Evolutionary conservation across 2,888 invertebrate genomes (phyloP).

Genomic region (Macrosoma leucophasiata): DNA sequence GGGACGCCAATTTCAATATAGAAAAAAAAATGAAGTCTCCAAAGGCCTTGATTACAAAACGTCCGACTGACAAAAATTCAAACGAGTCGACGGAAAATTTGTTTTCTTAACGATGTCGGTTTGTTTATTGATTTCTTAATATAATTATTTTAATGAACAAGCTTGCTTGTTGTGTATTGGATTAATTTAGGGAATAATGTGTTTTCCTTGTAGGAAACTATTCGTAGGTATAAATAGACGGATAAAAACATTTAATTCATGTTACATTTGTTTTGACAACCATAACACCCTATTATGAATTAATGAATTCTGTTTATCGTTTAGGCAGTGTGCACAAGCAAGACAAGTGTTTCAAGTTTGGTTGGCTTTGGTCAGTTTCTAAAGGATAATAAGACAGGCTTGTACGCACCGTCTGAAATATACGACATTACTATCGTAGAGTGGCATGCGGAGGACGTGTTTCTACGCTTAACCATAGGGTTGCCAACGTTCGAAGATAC

Average conservation of each 20-base stretch:
- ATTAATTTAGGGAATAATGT: too few species aligned
- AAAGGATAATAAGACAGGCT: slow-evolving; percentile 48
- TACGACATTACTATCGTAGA: slow-evolving; percentile 58
- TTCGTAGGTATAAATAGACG: too few species aligned
- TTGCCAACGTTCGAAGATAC: slow-evolving; percentile 14
- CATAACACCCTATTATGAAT: too few species aligned
- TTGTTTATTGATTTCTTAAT: background rate
- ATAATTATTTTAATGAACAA: background rate
- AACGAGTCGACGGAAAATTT: slow-evolving; percentile 17
- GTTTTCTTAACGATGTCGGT: background rate
- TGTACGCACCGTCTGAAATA: slow-evolving; percentile 53
- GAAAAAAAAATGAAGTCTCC: slow-evolving; percentile 52
- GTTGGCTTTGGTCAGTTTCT: slow-evolving; percentile 4
- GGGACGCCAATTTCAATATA: slow-evolving; percentile 63
- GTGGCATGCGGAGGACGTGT: slow-evolving; percentile 52
- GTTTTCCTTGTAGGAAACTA: too few species aligned
- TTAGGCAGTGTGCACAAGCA: too few species aligned
- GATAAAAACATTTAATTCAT: too few species aligned
- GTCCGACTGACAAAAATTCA: slow-evolving; percentile 33
- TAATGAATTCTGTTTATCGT: too few species aligned
- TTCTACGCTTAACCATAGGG: slow-evolving; percentile 32
- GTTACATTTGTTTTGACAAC: too few species aligned
- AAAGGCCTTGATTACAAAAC: slow-evolving; percentile 61
- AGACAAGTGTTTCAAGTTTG: background rate
- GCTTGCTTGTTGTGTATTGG: slow-evolving; percentile 1